Conservation (phyloP, 2,888 invertebrate genomes). For the Nephrotoma appendiculata region DNA sequence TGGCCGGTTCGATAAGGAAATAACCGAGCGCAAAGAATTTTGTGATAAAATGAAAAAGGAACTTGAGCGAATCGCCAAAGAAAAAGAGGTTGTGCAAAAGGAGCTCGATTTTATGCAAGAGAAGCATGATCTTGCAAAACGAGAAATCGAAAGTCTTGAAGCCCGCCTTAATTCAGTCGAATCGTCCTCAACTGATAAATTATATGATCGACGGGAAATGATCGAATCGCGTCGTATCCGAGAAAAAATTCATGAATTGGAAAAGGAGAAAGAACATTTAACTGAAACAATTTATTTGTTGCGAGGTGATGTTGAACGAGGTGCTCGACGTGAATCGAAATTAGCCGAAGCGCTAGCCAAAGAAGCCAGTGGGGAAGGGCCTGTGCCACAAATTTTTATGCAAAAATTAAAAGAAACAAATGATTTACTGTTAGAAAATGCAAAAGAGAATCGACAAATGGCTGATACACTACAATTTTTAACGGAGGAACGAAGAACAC, state of each 20-base stretch:
- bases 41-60: constrained; percentile 30
- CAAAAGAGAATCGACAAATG: constrained; percentile 38
- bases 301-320: constrained; percentile 27
- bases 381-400: constrained; percentile 29
- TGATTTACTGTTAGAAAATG: constrained; percentile 32
- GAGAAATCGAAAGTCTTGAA: constrained; percentile 37
- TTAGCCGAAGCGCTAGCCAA: constrained; percentile 26
- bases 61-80: constrained; percentile 28
- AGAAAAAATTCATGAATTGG: constrained; percentile 18
- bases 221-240: constrained; percentile 27
- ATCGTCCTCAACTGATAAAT: background rate
- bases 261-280: constrained; percentile 21
- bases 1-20: constrained; percentile 28
- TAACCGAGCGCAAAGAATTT: constrained; percentile 30
- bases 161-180: constrained; percentile 24
- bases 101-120: constrained; percentile 29
- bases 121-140: constrained; percentile 23
- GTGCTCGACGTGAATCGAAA: constrained; percentile 27
- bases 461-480: constrained; percentile 31
- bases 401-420: constrained; percentile 38
- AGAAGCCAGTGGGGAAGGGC: constrained; percentile 21
- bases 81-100: constrained; percentile 25
- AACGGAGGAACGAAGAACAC: constrained; percentile 33
- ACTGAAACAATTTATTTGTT: constrained; percentile 23
- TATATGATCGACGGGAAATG: constrained; percentile 24